Percentiles rank a stretch among this genome's conserved stretches.
These are phyloP conservation scores for Palythoa caribaeorum DNA, from an alignment of 92 coral and sea anemone species.

Conservation along the genomic window DNA sequence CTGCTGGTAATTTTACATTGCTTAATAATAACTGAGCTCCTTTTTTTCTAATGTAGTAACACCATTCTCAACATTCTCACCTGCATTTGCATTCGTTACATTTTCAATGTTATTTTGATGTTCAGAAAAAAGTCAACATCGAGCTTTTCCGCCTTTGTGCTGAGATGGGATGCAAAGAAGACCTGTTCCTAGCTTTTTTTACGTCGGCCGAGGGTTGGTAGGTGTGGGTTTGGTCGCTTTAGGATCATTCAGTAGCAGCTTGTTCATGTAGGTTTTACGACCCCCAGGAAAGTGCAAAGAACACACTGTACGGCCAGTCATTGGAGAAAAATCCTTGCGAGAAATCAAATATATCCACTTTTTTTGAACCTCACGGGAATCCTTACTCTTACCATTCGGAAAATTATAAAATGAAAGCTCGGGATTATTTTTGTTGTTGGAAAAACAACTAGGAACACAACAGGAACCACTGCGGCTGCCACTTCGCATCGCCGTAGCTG, in stretches of 20 bases:
- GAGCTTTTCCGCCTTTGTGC: background rate
- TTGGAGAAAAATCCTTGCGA: slow-evolving; percentile 30
- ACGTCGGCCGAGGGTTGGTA: slow-evolving; percentile 25
- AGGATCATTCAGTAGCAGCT: slow-evolving; percentile 47
- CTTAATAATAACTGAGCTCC: background rate
- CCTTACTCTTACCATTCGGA: slow-evolving; percentile 40
- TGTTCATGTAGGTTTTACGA: slow-evolving; percentile 40
- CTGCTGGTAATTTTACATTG: slow-evolving; percentile 2
- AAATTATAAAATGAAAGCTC: slow-evolving; percentile 51
- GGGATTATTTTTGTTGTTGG: slow-evolving; percentile 39
- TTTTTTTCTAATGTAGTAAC: too few relatives aligned
- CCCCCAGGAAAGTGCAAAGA: slow-evolving; percentile 51
- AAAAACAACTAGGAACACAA: slow-evolving; percentile 53
- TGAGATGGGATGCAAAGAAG: slow-evolving; percentile 1
- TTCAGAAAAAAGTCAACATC: background rate
- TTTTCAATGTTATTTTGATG: background rate
- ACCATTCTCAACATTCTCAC: too few relatives aligned
- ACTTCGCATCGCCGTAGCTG: slow-evolving; percentile 28
- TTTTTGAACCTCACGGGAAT: slow-evolving; percentile 47
- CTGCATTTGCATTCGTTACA: too few relatives aligned
- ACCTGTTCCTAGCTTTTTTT: slow-evolving; percentile 32
- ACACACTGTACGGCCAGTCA: slow-evolving; percentile 48
- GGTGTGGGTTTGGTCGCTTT: slow-evolving; percentile 41
- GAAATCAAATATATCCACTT: slow-evolving; percentile 48
- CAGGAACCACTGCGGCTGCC: slow-evolving; percentile 45